Percentiles rank a stretch among this genome's conserved stretches.
phyloP scores from a whole-genome alignment of 2,888 invertebrate genomes.

The Branchellion lobata region DNA sequence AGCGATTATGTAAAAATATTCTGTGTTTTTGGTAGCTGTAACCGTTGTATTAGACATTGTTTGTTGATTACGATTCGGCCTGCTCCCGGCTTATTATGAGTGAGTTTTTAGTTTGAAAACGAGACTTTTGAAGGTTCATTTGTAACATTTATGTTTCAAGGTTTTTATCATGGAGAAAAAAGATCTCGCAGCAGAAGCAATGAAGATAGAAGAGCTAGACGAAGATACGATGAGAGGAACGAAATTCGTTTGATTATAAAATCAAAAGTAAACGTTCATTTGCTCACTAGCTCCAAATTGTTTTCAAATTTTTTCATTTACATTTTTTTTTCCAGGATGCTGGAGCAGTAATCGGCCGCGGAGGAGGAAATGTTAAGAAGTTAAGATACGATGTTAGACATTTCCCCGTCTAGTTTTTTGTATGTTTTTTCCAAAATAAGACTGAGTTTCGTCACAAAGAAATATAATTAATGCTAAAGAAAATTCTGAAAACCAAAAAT shows the following conservation, averaged over 20 bases:
- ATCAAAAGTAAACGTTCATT: too few relatives aligned
- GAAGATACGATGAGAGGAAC: conserved; percentile 18
- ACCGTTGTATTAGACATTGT: neutral
- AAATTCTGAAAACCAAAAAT: neutral
- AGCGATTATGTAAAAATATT: too few relatives aligned
- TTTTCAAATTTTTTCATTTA: neutral
- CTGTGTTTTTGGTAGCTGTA: too few relatives aligned
- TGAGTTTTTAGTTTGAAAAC: neutral
- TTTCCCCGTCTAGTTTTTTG: too few relatives aligned
- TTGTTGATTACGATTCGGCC: too few relatives aligned
- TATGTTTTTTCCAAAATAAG: too few relatives aligned
- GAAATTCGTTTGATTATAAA: conserved; percentile 41
- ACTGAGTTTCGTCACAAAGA: too few relatives aligned
- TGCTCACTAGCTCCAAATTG: too few relatives aligned
- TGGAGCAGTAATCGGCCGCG: conserved; percentile 44
- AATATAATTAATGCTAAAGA: too few relatives aligned
- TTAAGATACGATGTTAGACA: conserved; percentile 44
- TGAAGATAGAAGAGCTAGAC: conserved; percentile 30
- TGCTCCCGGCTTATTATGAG: neutral
- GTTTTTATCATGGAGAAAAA: neutral
- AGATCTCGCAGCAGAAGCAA: conserved; percentile 39
- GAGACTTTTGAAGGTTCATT: neutral
- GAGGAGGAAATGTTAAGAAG: conserved; percentile 43
- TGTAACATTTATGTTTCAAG: neutral
- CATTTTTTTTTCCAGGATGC: conserved; percentile 38